Conservation (phyloP, 2,113 vertebrate species). For the Urocolius indicus region DNA sequence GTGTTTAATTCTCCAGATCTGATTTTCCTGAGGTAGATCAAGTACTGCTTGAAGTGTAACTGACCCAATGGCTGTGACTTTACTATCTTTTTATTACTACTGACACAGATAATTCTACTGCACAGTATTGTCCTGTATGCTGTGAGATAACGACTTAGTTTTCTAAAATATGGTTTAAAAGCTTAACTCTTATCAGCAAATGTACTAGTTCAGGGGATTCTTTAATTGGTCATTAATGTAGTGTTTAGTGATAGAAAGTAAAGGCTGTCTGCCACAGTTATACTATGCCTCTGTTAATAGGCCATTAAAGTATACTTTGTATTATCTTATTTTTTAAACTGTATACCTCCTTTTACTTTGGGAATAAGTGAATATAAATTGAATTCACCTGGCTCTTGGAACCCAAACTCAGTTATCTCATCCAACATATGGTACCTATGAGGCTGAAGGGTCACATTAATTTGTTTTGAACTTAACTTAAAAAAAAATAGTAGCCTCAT, state of each 20-base stretch:
- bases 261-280: background rate
- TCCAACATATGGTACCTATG: background rate
- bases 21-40: background rate
- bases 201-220: background rate
- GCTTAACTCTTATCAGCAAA: background rate
- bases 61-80: background rate
- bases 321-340: conserved; percentile 52
- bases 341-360: background rate
- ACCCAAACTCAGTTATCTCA: background rate
- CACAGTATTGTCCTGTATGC: background rate
- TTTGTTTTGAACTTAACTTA: too few relatives aligned
- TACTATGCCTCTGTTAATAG: conserved; percentile 14
- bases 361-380: conserved; percentile 9
- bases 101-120: background rate
- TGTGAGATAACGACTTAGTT: background rate
- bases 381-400: conserved; percentile 25
- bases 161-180: background rate
- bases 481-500: background rate
- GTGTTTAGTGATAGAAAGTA: background rate
- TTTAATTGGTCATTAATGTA: conserved; percentile 55
- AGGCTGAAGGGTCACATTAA: background rate
- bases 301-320: conserved; percentile 18
- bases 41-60: background rate
- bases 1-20: background rate
- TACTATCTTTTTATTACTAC: background rate